Percentiles rank a stretch among this genome's conserved stretches.
Conservation (phyloP, 2,797 vertebrate species). For the Poeciliopsis paucimaculata region DNA sequence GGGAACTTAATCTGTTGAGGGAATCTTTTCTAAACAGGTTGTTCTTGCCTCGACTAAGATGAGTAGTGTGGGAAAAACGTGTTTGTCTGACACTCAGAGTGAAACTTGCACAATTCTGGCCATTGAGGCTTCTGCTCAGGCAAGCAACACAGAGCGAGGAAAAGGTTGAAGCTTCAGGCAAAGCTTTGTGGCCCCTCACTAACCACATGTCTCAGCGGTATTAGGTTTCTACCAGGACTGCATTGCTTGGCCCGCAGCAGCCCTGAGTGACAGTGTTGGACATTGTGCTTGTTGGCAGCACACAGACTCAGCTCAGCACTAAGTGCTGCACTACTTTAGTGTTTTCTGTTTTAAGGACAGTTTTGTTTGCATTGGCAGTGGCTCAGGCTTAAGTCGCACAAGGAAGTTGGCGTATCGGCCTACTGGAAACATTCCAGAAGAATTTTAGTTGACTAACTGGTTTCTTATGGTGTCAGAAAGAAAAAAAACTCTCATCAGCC, state of each 20-base stretch:
- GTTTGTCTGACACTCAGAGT: background rate
- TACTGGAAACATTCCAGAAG: too few species aligned
- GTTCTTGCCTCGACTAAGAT: background rate
- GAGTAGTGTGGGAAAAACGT: background rate
- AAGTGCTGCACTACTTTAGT: background rate
- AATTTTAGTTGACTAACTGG: background rate
- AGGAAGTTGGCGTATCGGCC: too few species aligned
- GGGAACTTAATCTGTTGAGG: background rate
- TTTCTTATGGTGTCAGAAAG: background rate
- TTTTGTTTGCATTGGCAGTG: background rate
- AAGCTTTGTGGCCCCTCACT: background rate
- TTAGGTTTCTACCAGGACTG: constrained; percentile 33
- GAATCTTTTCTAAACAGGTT: background rate
- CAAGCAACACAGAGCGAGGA: background rate
- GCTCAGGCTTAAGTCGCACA: background rate
- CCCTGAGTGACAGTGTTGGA: constrained; percentile 1
- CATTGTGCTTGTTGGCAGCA: constrained; percentile 4
- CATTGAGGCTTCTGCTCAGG: background rate
- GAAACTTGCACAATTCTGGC: background rate
- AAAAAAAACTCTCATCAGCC: background rate
- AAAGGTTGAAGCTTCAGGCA: constrained; percentile 21
- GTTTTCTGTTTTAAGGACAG: background rate
- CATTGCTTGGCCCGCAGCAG: background rate
- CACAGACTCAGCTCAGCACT: background rate
- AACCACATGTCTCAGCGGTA: constrained; percentile 26